Evolutionary conservation across 2,113 vertebrate genomes (phyloP).

Genomic region (Cebidichthys violaceus): DNA sequence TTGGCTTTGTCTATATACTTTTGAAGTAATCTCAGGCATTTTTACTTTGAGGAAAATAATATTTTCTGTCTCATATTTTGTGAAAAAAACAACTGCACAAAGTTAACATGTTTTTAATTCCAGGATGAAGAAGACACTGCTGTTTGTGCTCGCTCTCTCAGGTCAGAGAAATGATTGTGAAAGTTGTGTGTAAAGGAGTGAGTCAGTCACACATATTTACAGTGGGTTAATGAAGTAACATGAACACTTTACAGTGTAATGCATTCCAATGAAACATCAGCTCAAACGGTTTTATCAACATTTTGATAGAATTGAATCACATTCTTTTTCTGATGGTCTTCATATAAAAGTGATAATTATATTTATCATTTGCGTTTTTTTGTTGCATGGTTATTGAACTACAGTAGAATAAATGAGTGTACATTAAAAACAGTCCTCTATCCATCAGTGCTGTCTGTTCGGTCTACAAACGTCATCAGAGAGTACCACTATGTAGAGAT

Average conservation of each 20-base stretch:
- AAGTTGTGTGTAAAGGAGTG: not conserved
- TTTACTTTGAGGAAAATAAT: not conserved
- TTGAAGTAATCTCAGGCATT: not conserved
- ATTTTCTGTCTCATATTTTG: not conserved
- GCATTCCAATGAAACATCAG: not conserved
- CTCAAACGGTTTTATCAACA: not conserved
- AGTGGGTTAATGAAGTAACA: not conserved
- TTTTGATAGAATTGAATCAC: not conserved
- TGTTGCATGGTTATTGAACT: not conserved
- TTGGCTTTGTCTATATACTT: not conserved
- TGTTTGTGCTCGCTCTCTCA: conserved; percentile 45
- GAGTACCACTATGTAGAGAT: conserved; percentile 16
- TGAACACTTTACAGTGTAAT: no score
- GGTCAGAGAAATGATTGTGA: conserved; percentile 29
- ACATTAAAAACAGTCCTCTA: not conserved
- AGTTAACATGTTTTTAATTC: not conserved
- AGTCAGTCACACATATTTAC: not conserved
- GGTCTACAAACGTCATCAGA: not conserved
- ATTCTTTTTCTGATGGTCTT: not conserved
- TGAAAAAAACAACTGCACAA: not conserved
- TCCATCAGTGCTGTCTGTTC: conserved; percentile 32
- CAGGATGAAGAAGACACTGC: conserved; percentile 36
- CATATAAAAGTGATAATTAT: not conserved
- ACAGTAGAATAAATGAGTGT: not conserved
- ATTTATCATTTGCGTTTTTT: not conserved